Evolutionary conservation across 2,113 vertebrate genomes (phyloP), one percentile per base, ranked within the genome.

Genomic region (Chinchilla lanigera): DNA sequence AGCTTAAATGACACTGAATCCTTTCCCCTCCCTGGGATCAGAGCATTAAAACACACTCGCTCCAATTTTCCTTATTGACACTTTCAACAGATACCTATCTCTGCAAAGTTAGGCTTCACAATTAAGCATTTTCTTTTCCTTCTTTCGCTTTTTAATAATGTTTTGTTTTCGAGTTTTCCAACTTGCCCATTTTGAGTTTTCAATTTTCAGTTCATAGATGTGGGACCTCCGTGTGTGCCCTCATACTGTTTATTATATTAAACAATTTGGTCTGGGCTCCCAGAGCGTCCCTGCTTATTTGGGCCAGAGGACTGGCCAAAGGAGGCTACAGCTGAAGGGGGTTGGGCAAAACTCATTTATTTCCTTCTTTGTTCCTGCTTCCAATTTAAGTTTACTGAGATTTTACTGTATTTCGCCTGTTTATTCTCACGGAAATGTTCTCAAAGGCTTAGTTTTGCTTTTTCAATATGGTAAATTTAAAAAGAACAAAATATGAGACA

Each of bases 211-310:
- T 65, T 93, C 96, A 96, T 11, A 87, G 92, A 94, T 86, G 22
- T 85, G 90, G 73, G 95, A 87, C 85, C 93, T 97, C 80, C 69
- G 7, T 58, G 67, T 56, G 84, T 96, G 90, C 78, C 96, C 94
- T 96, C 93, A 91, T 89, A 84, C 56, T 96, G 95, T 96, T 96
- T 95, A 95, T 97, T 96, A 94, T 78, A 96, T 96, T 97, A 94
- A 97, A 93, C 71, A 93, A 89, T 95, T 89, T 94, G 35, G 81
- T 86, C 86, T 65, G 44, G 78, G 65, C 75, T 96, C 90, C 85
- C 86, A 86, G 93, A 86, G 71, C 44, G n/a, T 19, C 96, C 86
- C 73, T 90, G 60, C 89, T 96, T 90, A 93, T 95, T 94, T 92
- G 92, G 96, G 89, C 93, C 87, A 26, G 1, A 95, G 92, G 77